Evolutionary conservation across 2,888 invertebrate genomes (phyloP).

Genomic region (Ditula angustiorana): DNA sequence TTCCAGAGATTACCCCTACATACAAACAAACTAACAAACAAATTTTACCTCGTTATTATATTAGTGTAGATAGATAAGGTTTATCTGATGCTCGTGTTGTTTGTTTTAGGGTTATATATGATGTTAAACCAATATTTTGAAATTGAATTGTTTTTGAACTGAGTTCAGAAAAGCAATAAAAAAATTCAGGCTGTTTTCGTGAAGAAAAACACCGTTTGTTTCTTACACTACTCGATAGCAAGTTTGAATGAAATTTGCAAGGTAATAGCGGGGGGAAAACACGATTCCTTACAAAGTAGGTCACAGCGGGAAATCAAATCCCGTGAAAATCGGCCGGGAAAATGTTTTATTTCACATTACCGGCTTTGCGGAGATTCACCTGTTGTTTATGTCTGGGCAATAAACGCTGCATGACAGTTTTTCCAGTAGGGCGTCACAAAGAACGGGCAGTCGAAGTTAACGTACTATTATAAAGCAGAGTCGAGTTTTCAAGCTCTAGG

Average conservation of each 20-base stretch:
- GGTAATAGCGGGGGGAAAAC: constrained; percentile 33
- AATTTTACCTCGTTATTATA: too few species aligned
- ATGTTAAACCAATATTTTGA: too few species aligned
- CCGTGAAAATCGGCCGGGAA: constrained; percentile 27
- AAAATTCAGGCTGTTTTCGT: neutral
- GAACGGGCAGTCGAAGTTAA: too few species aligned
- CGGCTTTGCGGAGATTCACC: constrained; percentile 16
- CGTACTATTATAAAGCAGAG: too few species aligned
- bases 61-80: too few species aligned
- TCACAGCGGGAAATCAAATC: constrained; percentile 34
- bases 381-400: constrained; percentile 14
- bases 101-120: too few species aligned
- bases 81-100: too few species aligned
- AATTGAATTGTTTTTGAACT: too few species aligned
- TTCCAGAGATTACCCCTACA: too few species aligned
- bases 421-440: too few species aligned
- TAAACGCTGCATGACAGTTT: constrained; percentile 7
- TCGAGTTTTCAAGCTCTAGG: too few species aligned
- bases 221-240: constrained; percentile 31
- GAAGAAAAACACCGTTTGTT: neutral
- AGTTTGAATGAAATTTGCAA: constrained; percentile 37
- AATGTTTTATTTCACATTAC: constrained; percentile 35
- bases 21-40: too few species aligned
- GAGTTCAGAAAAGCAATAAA: neutral
- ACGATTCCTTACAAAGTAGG: constrained; percentile 30